Evolutionary conservation across 2,797 vertebrate species (phyloP).

Genomic region (Ceryle rudis): DNA sequence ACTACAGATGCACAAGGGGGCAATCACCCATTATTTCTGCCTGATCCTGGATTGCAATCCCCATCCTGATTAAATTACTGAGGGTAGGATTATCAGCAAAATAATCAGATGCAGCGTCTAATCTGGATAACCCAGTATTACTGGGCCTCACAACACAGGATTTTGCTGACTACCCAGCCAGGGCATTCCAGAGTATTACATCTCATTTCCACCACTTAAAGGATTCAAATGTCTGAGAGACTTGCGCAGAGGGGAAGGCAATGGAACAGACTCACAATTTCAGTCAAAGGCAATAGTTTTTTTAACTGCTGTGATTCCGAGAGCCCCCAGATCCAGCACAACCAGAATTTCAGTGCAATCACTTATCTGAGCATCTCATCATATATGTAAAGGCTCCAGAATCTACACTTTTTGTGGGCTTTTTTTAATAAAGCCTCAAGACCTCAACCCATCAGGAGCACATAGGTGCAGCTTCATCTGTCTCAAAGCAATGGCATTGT

Average conservation of each 20-base stretch:
- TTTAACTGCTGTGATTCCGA: neutral
- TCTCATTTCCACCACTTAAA: neutral
- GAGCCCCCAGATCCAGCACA: neutral
- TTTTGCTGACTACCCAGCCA: neutral
- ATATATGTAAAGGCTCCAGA: neutral
- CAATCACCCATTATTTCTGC: neutral
- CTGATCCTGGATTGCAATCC: conserved; percentile 24
- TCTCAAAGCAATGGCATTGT: neutral
- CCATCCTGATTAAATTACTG: conserved; percentile 67
- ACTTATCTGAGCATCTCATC: neutral
- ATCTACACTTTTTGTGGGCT: neutral
- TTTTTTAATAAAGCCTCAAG: neutral
- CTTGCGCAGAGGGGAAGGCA: neutral
- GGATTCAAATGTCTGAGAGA: neutral
- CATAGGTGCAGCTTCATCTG: neutral
- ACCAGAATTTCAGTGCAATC: neutral
- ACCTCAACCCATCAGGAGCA: neutral
- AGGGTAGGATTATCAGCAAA: conserved; percentile 46
- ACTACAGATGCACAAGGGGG: neutral
- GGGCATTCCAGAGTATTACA: neutral
- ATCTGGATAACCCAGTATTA: conserved; percentile 62
- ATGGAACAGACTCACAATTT: neutral
- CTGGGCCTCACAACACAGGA: neutral
- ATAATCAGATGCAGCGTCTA: conserved; percentile 54
- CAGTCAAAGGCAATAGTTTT: neutral